A percentile compares a stretch with the other conserved stretches of the same genome.
Evolutionary conservation across 2,113 vertebrate genomes (phyloP).

Genomic region (Python bivittatus): DNA sequence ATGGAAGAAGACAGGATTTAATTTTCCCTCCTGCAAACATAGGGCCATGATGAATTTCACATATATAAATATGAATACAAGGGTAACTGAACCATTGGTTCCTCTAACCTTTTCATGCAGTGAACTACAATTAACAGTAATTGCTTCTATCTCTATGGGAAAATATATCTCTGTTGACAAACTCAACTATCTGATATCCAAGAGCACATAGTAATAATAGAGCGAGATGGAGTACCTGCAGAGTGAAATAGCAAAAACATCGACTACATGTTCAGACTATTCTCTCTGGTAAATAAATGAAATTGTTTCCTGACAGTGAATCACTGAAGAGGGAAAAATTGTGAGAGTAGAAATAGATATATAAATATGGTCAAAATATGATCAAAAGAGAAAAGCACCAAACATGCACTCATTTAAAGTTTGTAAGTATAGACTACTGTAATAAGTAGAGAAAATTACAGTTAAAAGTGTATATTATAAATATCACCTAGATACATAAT

Average conservation of each 20-base stretch:
- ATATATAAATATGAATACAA: conserved; percentile 46
- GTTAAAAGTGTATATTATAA: conserved; percentile 26
- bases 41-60: conserved; percentile 30
- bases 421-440: conserved; percentile 45
- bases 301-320: conserved; percentile 4
- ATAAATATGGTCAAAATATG: conserved; percentile 17
- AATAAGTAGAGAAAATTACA: conserved; percentile 47
- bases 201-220: conserved; percentile 13
- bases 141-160: conserved; percentile 46
- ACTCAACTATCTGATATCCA: conserved; percentile 11
- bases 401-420: conserved; percentile 46
- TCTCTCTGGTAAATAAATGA: conserved; percentile 43
- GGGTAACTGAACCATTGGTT: conserved; percentile 28
- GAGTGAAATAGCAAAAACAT: conserved; percentile 7
- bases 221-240: neutral
- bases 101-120: conserved; percentile 43
- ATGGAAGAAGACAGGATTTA: conserved; percentile 13
- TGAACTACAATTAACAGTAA: conserved; percentile 65
- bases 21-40: conserved; percentile 39
- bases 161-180: conserved; percentile 46
- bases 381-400: conserved; percentile 2
- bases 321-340: neutral
- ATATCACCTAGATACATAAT: neutral
- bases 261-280: conserved; percentile 18
- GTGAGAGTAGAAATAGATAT: neutral